These are phyloP conservation scores for Danio kyathit DNA, from an alignment of 2,797 vertebrate species.

Conservation along the genomic window DNA sequence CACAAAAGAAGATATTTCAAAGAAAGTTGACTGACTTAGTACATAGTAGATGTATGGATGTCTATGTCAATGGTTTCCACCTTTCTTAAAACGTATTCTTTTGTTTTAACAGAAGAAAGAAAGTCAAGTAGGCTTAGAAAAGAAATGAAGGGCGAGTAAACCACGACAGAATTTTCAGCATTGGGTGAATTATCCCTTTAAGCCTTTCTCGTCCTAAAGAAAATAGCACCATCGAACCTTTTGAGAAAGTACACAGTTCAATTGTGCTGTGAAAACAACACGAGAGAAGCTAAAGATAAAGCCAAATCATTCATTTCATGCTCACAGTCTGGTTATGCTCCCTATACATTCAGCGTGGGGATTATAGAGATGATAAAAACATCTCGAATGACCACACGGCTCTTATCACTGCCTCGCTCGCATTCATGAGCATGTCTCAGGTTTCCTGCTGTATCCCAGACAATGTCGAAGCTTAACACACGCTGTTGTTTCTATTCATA, in stretches of 20 bases:
- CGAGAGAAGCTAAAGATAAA: neutral
- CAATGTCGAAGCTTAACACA: slow-evolving; percentile 14
- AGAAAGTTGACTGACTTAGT: too few species aligned
- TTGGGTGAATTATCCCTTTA: too few species aligned
- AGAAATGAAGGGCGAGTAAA: too few species aligned
- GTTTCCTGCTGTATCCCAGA: neutral
- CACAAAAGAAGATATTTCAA: too few species aligned
- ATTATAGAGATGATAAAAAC: slow-evolving; percentile 5
- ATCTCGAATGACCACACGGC: slow-evolving; percentile 5
- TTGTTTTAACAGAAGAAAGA: too few species aligned
- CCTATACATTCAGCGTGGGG: neutral
- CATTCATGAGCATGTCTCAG: neutral
- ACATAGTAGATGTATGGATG: too few species aligned
- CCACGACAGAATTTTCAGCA: too few species aligned
- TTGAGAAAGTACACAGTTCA: neutral
- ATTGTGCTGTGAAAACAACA: neutral
- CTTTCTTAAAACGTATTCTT: too few species aligned
- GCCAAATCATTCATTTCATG: neutral
- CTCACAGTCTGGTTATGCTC: neutral
- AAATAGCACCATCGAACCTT: too few species aligned
- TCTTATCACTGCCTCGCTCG: neutral
- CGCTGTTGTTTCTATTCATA: neutral
- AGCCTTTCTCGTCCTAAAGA: too few species aligned
- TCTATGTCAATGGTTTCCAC: too few species aligned
- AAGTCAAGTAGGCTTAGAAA: too few species aligned